Percentiles rank a stretch among this genome's conserved stretches.
These are phyloP conservation scores for Horisme vitalbata DNA, from an alignment of 2,888 invertebrate genomes.

Conservation along the genomic window DNA sequence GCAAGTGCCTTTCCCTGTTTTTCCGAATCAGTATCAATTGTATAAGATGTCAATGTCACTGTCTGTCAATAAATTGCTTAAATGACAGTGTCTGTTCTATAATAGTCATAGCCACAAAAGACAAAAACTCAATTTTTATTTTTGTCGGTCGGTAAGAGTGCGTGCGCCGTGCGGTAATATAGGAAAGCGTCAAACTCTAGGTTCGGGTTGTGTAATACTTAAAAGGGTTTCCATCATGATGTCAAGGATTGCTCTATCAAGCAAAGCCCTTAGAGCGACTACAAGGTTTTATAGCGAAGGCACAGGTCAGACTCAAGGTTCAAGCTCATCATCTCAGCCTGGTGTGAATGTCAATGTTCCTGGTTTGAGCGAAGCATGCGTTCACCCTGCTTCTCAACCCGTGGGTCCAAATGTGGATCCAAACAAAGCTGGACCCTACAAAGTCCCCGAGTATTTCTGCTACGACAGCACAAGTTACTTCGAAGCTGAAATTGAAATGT, in stretches of 20 bases:
- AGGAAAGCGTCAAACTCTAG: too few species aligned
- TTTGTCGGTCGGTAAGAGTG: too few species aligned
- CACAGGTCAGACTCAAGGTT: conserved; percentile 36
- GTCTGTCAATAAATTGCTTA: too few species aligned
- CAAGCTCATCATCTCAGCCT: conserved; percentile 35
- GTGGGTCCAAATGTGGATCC: conserved; percentile 88
- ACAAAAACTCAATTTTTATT: too few species aligned
- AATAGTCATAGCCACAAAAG: too few species aligned
- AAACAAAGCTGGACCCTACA: conserved; percentile 87
- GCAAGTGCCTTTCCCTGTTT: too few species aligned
- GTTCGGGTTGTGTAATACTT: conserved; percentile 22
- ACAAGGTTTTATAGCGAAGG: conserved; percentile 56
- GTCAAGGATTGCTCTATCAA: conserved; percentile 38
- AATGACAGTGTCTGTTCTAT: too few species aligned
- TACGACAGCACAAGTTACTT: conserved; percentile 90
- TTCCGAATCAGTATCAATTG: too few species aligned
- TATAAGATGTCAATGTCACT: too few species aligned
- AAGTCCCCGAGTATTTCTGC: conserved; percentile 94
- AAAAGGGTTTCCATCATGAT: conserved; percentile 32
- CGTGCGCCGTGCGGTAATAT: too few species aligned
- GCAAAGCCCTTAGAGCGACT: conserved; percentile 35
- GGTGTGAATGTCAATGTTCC: conserved; percentile 73
- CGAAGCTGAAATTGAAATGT: conserved; percentile 94
- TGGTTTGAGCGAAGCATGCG: conserved; percentile 85
- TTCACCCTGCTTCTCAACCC: conserved; percentile 77